Base-by-base conservation (phyloP, 1,140 invertebrate species). In the Lepidurus arcticus region DNA sequence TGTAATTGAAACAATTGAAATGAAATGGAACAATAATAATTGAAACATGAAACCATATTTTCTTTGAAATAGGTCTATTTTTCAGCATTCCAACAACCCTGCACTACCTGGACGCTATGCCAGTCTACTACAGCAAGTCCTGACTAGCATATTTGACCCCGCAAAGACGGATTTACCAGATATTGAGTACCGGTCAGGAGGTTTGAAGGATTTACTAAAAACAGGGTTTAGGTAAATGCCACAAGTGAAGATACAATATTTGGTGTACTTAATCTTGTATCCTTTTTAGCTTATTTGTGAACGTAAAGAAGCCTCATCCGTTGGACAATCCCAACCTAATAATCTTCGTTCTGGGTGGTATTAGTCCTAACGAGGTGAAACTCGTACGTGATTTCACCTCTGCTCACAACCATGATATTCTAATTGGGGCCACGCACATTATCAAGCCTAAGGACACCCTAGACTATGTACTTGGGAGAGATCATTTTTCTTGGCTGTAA, bases 151-250 rank as follows among this genome's bases (percentile, higher is more conserved):
- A 44, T 80, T 86, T 45, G 81, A 85, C 80, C 82, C 85, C 13
- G 45, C 76, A 26, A 83, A 83, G 77, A 81, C 81, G 11, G 85
- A 86, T 7, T 80, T 86, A 11, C 26, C 78, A 9, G 85, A 86
- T 80, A 74, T 86, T 47, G 84, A 85, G 80, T 84, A 83, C 77
- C 84, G 84, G 80, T 84, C 85, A 44, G 82, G 82, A 78, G 84
- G 85, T 2, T 80, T 86, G 4, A 84, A 82, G 80, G 85, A 86
- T 81, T 81, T 85, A 24, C 81, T 86, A 4, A 86, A 86, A 81
- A 84, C 85, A 26, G 82, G 82, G 9, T 82, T 83, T 73, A 83
- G 83, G 83, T 83, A 82, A 75, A 34, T n/a, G 16, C 0, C 34
- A 34, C 34, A 34, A 34, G 2, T 34, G 34, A 43, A 42, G 43